Base-by-base conservation (phyloP, 2,888 invertebrate species). In the Pteria penguin region DNA sequence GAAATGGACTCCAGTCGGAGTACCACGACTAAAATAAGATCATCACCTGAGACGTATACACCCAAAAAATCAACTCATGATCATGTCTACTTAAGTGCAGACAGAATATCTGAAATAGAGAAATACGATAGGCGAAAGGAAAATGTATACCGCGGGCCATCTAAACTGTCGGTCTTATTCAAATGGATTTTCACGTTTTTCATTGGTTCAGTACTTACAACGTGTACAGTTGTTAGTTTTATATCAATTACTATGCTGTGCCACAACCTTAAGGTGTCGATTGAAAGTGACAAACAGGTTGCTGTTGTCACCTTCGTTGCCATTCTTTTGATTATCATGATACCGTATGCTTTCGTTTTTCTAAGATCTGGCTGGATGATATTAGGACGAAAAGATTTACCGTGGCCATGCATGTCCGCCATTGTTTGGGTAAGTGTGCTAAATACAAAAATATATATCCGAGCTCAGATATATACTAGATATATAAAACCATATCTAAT, bases 401-500 rank as follows among this genome's bases (percentile, higher is more conserved):
- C 84, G 0, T 90, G 89, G 88, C 90, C 90, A 0, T 71, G 54
- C 11, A 69, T 52, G n/a, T 60, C 58, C 8, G 70, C 82, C 2
- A 45, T 88, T 1, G 1, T 82, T 1, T 57, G 67, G 76, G 89
- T 88, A 73, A 83, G 84, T 45, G 18, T 14, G 18, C 18, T 45
- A 45, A 45, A 45, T 14, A 45, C n/a, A n/a, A n/a, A n/a, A n/a
- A n/a, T n/a, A n/a, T n/a, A n/a, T n/a, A n/a, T n/a, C n/a, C n/a
- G n/a, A n/a, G n/a, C n/a, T n/a, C n/a, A n/a, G n/a, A n/a, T n/a
- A n/a, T n/a, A n/a, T n/a, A n/a, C n/a, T n/a, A n/a, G n/a, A n/a
- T n/a, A n/a, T n/a, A n/a, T n/a, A n/a, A n/a, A n/a, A n/a, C n/a
- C n/a, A n/a, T n/a, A n/a, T n/a, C n/a, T n/a, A n/a, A n/a, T n/a